phyloP scores from a whole-genome alignment of 2,113 vertebrate genomes.

The Arizona elegans region DNA sequence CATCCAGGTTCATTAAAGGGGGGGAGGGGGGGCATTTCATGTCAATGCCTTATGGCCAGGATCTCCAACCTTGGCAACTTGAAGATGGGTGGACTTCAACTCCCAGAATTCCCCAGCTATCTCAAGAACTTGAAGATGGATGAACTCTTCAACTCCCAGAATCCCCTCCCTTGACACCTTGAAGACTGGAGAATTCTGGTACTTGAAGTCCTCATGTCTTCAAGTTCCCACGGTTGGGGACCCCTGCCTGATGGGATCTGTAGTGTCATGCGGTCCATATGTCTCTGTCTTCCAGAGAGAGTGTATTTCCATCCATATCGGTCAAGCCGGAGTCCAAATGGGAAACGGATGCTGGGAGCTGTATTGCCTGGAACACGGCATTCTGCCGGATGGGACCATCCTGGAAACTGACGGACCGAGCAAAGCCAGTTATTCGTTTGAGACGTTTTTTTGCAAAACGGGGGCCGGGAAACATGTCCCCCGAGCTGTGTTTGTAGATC shows the following conservation, averaged over 20 bases:
- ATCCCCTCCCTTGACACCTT: no score
- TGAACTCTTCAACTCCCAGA: no score
- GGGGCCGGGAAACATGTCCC: constrained; percentile 71
- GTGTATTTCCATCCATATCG: constrained; percentile 85
- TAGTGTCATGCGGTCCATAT: not conserved
- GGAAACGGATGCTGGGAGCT: constrained; percentile 89
- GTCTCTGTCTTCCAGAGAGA: constrained; percentile 72
- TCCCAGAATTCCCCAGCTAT: no score
- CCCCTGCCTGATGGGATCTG: no score
- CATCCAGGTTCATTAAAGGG: not conserved
- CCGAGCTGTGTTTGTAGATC: constrained; percentile 70
- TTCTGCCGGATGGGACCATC: constrained; percentile 74
- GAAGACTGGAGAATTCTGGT: no score
- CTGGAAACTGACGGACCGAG: constrained; percentile 19
- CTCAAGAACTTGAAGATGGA: no score
- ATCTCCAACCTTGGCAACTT: no score
- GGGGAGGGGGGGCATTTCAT: no score
- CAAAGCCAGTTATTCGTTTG: constrained; percentile 55
- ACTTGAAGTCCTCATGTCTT: no score
- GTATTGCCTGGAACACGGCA: constrained; percentile 86
- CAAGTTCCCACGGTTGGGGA: no score
- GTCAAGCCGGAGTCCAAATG: constrained; percentile 87
- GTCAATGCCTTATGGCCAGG: not conserved
- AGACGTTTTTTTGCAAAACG: constrained; percentile 77
- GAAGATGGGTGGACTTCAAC: no score